These are phyloP conservation scores for Agonopterix alstromeriana DNA, from an alignment of 2,888 invertebrate species.

Conservation along the genomic window DNA sequence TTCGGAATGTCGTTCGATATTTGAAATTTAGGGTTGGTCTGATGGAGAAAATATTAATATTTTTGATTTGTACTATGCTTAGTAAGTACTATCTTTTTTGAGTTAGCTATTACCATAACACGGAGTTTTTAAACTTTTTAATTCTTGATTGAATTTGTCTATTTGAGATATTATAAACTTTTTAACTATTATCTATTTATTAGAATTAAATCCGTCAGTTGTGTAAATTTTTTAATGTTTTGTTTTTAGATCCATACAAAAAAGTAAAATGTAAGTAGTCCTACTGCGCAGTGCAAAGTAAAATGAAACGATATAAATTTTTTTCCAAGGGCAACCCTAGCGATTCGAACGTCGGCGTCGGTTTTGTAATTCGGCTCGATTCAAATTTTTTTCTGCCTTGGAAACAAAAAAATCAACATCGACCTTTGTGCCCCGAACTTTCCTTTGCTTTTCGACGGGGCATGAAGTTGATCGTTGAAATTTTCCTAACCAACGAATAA, in stretches of 20 bases:
- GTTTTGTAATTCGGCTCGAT: slow-evolving; percentile 62
- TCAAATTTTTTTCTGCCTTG: slow-evolving; percentile 58
- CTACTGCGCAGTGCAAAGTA: no score
- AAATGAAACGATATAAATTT: not conserved
- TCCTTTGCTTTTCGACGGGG: slow-evolving; percentile 60
- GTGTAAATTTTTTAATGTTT: no score
- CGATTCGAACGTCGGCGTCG: slow-evolving; percentile 25
- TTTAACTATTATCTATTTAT: no score
- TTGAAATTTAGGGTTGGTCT: slow-evolving; percentile 52
- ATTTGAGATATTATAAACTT: no score
- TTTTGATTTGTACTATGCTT: not conserved
- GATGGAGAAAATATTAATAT: slow-evolving; percentile 3
- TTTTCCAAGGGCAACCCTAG: slow-evolving; percentile 35
- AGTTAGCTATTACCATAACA: no score
- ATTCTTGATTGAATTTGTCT: no score
- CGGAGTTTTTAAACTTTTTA: no score
- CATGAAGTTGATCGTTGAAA: slow-evolving; percentile 64
- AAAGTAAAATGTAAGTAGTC: no score
- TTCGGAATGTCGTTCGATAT: slow-evolving; percentile 58
- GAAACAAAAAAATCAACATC: slow-evolving; percentile 55
- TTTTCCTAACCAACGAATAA: slow-evolving; percentile 47
- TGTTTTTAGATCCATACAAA: no score
- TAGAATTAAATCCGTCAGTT: no score
- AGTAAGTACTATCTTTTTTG: no score
- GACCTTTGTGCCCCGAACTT: slow-evolving; percentile 57